Conservation (phyloP, 2,888 invertebrate genomes). For the Drosophila mulleri region DNA sequence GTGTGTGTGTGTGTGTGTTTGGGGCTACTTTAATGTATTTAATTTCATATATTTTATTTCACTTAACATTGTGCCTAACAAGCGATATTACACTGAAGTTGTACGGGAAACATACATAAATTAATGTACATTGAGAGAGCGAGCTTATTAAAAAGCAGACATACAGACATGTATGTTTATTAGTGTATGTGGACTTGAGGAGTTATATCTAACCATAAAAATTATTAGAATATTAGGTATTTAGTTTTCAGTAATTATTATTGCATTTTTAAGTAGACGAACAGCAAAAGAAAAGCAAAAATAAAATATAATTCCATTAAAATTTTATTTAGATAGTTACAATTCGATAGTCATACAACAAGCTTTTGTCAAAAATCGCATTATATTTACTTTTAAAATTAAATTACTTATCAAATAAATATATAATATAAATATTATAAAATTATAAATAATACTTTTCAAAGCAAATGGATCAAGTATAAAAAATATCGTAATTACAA, state of each 20-base stretch:
- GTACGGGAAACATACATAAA: neutral
- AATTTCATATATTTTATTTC: constrained; percentile 43
- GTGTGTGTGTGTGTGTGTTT: constrained; percentile 11
- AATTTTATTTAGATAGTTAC: too few relatives aligned
- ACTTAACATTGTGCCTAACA: constrained; percentile 33
- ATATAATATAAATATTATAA: too few relatives aligned
- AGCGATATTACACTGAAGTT: constrained; percentile 10
- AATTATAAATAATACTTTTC: neutral
- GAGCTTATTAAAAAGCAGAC: neutral
- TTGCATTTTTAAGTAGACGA: too few relatives aligned
- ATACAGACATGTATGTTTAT: neutral
- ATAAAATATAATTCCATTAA: too few relatives aligned
- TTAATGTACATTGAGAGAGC: neutral
- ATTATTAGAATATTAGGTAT: too few relatives aligned
- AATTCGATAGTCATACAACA: too few relatives aligned
- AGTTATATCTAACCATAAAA: too few relatives aligned
- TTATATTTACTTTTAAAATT: neutral
- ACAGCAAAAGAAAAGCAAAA: too few relatives aligned
- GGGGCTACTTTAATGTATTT: constrained; percentile 59
- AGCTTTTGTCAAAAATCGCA: too few relatives aligned
- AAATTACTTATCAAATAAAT: neutral
- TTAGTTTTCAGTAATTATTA: too few relatives aligned
- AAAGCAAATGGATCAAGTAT: neutral
- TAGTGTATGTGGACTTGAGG: too few relatives aligned
- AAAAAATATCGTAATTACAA: neutral